phyloP scores from a whole-genome alignment of 2,888 invertebrate species.

The Ferrisia virgata region DNA sequence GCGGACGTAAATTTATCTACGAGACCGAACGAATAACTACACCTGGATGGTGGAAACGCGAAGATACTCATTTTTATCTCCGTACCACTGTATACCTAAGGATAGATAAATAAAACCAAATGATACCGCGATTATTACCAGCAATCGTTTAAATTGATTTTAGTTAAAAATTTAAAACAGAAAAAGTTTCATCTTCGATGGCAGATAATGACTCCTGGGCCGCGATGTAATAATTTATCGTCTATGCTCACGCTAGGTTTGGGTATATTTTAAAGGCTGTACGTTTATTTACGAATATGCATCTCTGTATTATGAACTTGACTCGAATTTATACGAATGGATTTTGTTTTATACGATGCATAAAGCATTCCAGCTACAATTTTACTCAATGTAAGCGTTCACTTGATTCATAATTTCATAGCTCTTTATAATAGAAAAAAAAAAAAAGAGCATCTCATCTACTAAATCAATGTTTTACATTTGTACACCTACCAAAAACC shows the following conservation, averaged over 20 bases:
- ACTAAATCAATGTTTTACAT: too few relatives aligned
- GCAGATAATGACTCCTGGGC: neutral
- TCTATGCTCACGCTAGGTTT: neutral
- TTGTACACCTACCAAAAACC: too few relatives aligned
- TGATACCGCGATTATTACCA: neutral
- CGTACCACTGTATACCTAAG: neutral
- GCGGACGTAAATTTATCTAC: neutral
- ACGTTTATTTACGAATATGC: too few relatives aligned
- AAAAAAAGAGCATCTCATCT: too few relatives aligned
- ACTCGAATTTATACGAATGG: too few relatives aligned
- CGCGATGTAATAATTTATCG: neutral
- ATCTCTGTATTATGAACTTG: neutral
- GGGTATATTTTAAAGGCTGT: neutral
- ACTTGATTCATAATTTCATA: too few relatives aligned
- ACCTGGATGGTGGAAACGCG: too few relatives aligned
- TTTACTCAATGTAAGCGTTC: too few relatives aligned
- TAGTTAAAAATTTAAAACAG: neutral
- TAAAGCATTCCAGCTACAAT: too few relatives aligned
- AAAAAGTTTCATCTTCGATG: neutral
- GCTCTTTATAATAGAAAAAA: too few relatives aligned
- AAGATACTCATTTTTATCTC: neutral
- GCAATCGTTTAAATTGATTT: slow-evolving; percentile 9
- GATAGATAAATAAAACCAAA: neutral
- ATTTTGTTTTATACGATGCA: too few relatives aligned
- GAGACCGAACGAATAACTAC: too few relatives aligned